Evolutionary conservation across 2,888 invertebrate genomes (phyloP), one percentile per base, ranked within the genome.

Genomic region (Atherix ibis): DNA sequence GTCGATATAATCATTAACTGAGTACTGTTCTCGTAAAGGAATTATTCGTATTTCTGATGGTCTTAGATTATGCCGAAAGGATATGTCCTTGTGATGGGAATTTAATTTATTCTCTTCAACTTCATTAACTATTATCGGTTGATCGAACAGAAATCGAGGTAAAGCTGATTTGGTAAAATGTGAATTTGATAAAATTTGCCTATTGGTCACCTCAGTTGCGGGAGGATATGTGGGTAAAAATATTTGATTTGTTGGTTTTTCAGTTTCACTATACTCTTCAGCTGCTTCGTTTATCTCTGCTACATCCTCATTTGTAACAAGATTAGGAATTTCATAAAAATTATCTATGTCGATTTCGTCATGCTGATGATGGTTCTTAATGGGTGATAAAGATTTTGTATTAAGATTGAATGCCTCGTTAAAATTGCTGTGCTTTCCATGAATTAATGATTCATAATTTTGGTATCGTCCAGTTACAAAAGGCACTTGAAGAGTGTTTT

Each of bases 261-360:
- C 37, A 8, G 38, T 32, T 6, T 40, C 26, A 5, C 15, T 18
- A 34, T 38, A 35, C 16, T 37, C 45, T 25, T 54, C 55, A 5
- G 58, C 54, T 2, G 66, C 65, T n/a, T 55, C 54, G 47, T 77
- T 77, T 1, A 77, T 76, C 47, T 66, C 67, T 8, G 74, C 45
- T 6, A 77, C 63, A 51, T 76, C 76, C 46, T 73, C 68, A 40
- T 71, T 71, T 0, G 70, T 64, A 38, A 77, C 68, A 8, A 74
- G 54, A 50, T 73, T 68, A n/a, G n/a, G n/a, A n/a, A n/a, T n/a
- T n/a, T n/a, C n/a, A n/a, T n/a, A n/a, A n/a, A n/a, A n/a, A n/a
- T n/a, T n/a, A n/a, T n/a, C n/a, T n/a, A n/a, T n/a, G n/a, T n/a
- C n/a, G n/a, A n/a, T n/a, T 48, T 15, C 18, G 5, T 30, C 26